Evolutionary conservation across 2,888 invertebrate genomes (phyloP).

Genomic region (Erebia epiphron): DNA sequence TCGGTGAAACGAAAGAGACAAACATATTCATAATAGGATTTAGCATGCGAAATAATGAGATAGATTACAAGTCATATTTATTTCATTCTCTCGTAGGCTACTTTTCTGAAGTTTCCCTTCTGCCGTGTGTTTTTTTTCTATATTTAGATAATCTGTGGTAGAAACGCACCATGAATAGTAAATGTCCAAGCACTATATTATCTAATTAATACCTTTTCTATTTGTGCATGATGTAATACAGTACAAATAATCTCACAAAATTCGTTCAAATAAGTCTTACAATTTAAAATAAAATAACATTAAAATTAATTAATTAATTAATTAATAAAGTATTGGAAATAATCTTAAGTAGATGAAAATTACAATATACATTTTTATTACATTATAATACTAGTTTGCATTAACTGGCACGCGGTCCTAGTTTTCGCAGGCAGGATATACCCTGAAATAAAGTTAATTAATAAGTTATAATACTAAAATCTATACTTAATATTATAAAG

Average conservation of each 20-base stretch:
- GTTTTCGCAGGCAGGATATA: slow-evolving; percentile 70
- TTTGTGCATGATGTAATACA: slow-evolving; percentile 11
- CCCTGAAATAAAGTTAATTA: slow-evolving; percentile 62
- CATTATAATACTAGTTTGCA: slow-evolving; percentile 18
- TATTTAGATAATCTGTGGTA: too few species aligned
- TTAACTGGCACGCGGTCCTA: slow-evolving; percentile 77
- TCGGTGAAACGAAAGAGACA: too few species aligned
- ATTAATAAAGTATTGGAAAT: slow-evolving; percentile 28
- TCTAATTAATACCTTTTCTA: slow-evolving; percentile 6
- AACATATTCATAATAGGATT: too few species aligned
- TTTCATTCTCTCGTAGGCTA: background rate
- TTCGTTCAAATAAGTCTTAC: slow-evolving; percentile 15
- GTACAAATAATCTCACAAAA: background rate
- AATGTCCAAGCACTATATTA: background rate
- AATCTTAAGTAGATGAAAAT: slow-evolving; percentile 29
- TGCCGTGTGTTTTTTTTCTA: too few species aligned
- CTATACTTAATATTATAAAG: too few species aligned
- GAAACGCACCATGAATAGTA: background rate
- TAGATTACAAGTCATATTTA: background rate
- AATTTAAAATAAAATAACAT: slow-evolving; percentile 4
- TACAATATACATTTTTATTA: slow-evolving; percentile 16
- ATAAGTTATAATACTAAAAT: background rate
- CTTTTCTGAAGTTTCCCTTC: too few species aligned
- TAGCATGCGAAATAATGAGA: background rate
- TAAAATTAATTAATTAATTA: slow-evolving; percentile 16